phyloP scores from a whole-genome alignment of 2,113 vertebrate species.

The Orcinus orca region DNA sequence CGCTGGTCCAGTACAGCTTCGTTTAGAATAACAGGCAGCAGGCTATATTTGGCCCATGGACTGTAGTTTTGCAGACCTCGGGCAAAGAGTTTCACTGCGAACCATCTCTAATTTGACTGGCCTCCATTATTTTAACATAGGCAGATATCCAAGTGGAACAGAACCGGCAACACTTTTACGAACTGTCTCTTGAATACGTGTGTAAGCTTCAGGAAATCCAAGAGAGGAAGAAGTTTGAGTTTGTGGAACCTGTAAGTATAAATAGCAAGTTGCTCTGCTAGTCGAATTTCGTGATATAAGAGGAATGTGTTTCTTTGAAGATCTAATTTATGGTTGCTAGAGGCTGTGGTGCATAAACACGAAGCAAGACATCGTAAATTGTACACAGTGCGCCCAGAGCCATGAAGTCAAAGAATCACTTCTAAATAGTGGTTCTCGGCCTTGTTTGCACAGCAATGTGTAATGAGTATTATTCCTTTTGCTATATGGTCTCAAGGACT shows the following conservation, averaged over 20 bases:
- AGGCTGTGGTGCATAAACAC: rapidly evolving
- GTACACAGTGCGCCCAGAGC: background rate
- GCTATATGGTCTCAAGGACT: rapidly evolving
- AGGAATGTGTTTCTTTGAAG: background rate
- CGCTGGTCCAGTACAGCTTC: background rate
- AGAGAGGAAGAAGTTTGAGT: conserved; percentile 98
- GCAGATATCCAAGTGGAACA: conserved; percentile 93
- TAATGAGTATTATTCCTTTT: rapidly evolving
- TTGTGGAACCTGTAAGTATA: conserved; percentile 96
- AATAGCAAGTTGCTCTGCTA: background rate
- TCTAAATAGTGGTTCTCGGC: rapidly evolving
- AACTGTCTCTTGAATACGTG: conserved; percentile 95
- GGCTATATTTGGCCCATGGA: rapidly evolving
- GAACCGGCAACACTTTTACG: conserved; percentile 94
- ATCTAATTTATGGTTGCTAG: background rate
- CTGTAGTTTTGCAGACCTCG: background rate
- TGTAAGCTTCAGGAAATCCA: conserved; percentile 98
- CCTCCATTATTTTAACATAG: conserved; percentile 78
- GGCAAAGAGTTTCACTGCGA: background rate
- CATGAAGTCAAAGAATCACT: rapidly evolving
- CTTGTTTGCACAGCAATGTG: background rate
- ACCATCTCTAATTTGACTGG: background rate
- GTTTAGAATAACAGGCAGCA: background rate
- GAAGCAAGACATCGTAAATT: rapidly evolving
- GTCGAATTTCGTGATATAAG: rapidly evolving